Conservation (phyloP, 2,888 invertebrate genomes). For the Macrosoma leucophasiata region DNA sequence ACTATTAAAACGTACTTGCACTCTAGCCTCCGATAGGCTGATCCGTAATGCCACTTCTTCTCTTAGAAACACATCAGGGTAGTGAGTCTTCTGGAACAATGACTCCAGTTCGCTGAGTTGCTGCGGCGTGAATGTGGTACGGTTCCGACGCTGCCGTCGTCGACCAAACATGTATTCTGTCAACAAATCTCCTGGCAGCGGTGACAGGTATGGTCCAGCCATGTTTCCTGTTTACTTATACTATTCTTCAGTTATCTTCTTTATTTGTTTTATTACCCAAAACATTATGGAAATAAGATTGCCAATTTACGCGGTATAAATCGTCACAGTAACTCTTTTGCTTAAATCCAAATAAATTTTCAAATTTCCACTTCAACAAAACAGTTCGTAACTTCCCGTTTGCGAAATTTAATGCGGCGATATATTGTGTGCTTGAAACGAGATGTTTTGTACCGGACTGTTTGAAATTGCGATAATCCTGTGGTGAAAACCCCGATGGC, state of each 20-base stretch:
- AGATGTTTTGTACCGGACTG: slow-evolving; percentile 51
- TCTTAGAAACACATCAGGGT: slow-evolving; percentile 91
- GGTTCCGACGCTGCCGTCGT: slow-evolving; percentile 89
- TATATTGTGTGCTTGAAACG: slow-evolving; percentile 32
- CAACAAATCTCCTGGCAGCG: slow-evolving; percentile 89
- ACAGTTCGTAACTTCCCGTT: slow-evolving; percentile 21
- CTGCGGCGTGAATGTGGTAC: slow-evolving; percentile 96
- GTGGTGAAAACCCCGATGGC: slow-evolving; percentile 58
- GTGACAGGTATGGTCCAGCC: slow-evolving; percentile 92
- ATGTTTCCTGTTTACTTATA: slow-evolving; percentile 51
- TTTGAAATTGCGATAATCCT: slow-evolving; percentile 53
- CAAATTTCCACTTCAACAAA: too few relatives aligned
- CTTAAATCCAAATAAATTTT: too few relatives aligned
- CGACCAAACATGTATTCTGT: slow-evolving; percentile 96
- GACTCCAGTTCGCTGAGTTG: slow-evolving; percentile 94
- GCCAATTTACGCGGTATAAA: too few relatives aligned
- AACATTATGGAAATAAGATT: too few relatives aligned
- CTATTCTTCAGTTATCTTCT: too few relatives aligned
- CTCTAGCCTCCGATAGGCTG: slow-evolving; percentile 93
- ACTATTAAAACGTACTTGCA: slow-evolving; percentile 79
- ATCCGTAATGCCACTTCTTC: slow-evolving; percentile 95
- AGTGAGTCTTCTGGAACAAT: slow-evolving; percentile 95
- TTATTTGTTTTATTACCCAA: too few relatives aligned
- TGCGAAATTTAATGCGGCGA: slow-evolving; percentile 29
- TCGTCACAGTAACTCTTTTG: too few relatives aligned